Evolutionary conservation across 2,888 invertebrate species (phyloP).

Genomic region (Coelinius sp.): DNA sequence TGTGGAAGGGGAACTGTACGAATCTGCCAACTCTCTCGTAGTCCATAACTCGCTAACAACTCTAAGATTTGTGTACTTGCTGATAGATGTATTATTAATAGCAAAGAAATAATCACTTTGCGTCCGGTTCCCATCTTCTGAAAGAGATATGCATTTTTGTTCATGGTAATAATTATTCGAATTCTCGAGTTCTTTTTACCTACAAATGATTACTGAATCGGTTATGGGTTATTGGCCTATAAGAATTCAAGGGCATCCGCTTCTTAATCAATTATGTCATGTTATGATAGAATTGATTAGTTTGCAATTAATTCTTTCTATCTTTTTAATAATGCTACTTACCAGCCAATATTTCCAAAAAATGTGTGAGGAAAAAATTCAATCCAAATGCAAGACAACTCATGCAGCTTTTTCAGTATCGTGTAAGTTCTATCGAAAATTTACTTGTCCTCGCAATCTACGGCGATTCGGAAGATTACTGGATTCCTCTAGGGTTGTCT

Average conservation of each 20-base stretch:
- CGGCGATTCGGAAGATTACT: not conserved
- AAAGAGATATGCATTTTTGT: not conserved
- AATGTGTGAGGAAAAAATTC: too few species aligned
- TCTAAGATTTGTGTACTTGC: slow-evolving; percentile 51
- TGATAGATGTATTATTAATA: not conserved
- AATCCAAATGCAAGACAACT: not conserved
- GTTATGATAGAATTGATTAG: not conserved
- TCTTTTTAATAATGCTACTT: too few species aligned
- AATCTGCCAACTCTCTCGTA: slow-evolving; percentile 49
- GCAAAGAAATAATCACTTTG: not conserved
- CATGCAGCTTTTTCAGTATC: not conserved
- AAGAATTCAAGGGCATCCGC: not conserved
- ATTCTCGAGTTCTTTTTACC: not conserved
- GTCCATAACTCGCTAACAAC: slow-evolving; percentile 51
- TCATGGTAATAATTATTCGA: not conserved
- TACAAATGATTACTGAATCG: not conserved
- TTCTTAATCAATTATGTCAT: not conserved
- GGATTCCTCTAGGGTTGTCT: not conserved
- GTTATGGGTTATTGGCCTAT: not conserved
- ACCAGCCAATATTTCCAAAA: too few species aligned
- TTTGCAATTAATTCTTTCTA: too few species aligned
- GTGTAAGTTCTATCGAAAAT: not conserved
- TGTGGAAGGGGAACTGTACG: slow-evolving; percentile 59
- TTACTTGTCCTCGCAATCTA: not conserved
- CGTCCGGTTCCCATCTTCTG: not conserved